These are phyloP conservation scores for Lathronympha strigana DNA, from an alignment of 2,888 invertebrate species.

Conservation along the genomic window DNA sequence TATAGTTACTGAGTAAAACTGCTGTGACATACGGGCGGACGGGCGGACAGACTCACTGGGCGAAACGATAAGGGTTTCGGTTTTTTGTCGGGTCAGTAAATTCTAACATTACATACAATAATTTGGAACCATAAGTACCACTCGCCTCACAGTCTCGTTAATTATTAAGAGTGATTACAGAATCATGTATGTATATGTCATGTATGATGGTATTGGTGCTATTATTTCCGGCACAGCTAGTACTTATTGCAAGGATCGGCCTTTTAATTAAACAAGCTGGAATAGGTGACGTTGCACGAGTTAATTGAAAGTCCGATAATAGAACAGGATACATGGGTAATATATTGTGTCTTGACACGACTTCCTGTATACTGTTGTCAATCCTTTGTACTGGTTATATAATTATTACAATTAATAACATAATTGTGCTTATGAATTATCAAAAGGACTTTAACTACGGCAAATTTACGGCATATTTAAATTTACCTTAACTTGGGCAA, in stretches of 20 bases:
- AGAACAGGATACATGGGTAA: constrained; percentile 34
- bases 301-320: constrained; percentile 34
- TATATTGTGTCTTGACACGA: constrained; percentile 27
- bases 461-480: neutral
- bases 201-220: constrained; percentile 46
- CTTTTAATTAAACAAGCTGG: constrained; percentile 41
- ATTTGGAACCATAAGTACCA: neutral
- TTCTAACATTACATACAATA: too few species aligned
- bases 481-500: constrained; percentile 3
- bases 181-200: constrained; percentile 1
- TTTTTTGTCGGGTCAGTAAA: too few species aligned
- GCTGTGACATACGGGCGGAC: too few species aligned
- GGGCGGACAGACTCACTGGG: too few species aligned
- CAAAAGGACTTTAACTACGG: neutral
- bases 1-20: too few species aligned
- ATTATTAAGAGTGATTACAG: neutral
- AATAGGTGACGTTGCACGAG: constrained; percentile 32
- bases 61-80: too few species aligned
- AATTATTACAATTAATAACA: neutral
- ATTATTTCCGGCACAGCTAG: constrained; percentile 47
- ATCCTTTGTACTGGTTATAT: neutral
- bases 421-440: neutral
- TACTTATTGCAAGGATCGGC: constrained; percentile 39
- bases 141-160: neutral
- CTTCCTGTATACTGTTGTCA: constrained; percentile 27